phyloP scores from a whole-genome alignment of 1,140 invertebrate species.

The Bombus huntii region DNA sequence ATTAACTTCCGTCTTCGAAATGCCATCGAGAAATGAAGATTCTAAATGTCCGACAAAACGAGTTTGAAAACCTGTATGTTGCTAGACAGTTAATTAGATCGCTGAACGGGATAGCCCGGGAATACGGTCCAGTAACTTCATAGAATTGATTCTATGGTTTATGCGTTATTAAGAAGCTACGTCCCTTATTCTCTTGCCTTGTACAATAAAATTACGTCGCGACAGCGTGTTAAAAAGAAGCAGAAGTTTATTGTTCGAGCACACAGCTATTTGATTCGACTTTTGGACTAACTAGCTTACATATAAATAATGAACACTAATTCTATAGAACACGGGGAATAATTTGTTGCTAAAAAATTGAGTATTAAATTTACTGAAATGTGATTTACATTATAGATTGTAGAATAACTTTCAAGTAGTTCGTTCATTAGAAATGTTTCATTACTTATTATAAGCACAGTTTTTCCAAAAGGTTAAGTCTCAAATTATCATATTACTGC shows the following conservation, averaged over 20 bases:
- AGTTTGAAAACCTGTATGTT: constrained; percentile 43
- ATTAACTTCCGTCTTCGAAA: constrained; percentile 39
- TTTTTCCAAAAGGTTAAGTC: background rate
- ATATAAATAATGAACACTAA: too few relatives aligned
- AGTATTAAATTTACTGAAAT: too few relatives aligned
- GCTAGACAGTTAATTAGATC: constrained; percentile 42
- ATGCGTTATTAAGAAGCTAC: constrained; percentile 20
- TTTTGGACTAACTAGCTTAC: too few relatives aligned
- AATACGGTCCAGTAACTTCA: background rate
- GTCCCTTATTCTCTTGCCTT: too few relatives aligned
- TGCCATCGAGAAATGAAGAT: constrained; percentile 32
- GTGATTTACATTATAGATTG: too few relatives aligned
- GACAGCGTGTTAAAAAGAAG: background rate
- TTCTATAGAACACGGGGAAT: too few relatives aligned
- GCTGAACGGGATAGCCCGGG: constrained; percentile 18
- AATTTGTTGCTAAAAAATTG: too few relatives aligned
- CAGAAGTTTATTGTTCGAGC: background rate
- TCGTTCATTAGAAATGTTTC: background rate
- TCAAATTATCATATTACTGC: too few relatives aligned
- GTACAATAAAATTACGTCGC: background rate
- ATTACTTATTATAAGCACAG: background rate
- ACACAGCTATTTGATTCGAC: background rate
- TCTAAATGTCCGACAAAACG: constrained; percentile 25
- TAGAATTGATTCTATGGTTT: constrained; percentile 29
- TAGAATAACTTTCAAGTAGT: background rate